Evolutionary conservation across 2,888 invertebrate genomes (phyloP).

Genomic region (Brachyptera putata): DNA sequence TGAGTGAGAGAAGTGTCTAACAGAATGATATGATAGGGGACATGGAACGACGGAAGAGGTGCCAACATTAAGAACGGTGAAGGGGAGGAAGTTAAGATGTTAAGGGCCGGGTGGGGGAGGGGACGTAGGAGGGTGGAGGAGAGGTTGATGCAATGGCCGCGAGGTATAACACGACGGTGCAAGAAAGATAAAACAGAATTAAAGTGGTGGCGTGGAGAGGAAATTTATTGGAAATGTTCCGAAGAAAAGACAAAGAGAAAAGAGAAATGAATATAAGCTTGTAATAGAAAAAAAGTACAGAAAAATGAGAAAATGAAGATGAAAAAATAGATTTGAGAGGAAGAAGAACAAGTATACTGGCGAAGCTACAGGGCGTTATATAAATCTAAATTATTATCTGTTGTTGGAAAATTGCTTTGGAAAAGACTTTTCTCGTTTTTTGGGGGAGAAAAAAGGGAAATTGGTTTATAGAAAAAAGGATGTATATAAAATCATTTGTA

Average conservation of each 20-base stretch:
- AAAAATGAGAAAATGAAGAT: neutral
- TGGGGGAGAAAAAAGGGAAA: neutral
- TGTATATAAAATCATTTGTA: neutral
- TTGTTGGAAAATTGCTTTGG: neutral
- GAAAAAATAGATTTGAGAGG: neutral
- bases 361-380: neutral
- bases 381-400: neutral
- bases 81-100: no score
- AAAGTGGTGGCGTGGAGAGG: neutral
- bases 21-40: no score
- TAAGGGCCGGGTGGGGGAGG: no score
- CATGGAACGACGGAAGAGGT: no score
- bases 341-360: neutral
- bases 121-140: no score
- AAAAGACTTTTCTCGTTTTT: no score
- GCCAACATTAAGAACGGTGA: no score
- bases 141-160: neutral
- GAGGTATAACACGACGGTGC: neutral
- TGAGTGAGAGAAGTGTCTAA: no score
- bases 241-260: conserved; percentile 7
- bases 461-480: neutral
- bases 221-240: conserved; percentile 10
- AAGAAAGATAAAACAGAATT: neutral
- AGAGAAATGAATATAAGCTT: neutral
- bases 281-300: neutral